These are phyloP conservation scores for Chloroclysta siterata DNA, from an alignment of 2,888 invertebrate species.

Conservation along the genomic window DNA sequence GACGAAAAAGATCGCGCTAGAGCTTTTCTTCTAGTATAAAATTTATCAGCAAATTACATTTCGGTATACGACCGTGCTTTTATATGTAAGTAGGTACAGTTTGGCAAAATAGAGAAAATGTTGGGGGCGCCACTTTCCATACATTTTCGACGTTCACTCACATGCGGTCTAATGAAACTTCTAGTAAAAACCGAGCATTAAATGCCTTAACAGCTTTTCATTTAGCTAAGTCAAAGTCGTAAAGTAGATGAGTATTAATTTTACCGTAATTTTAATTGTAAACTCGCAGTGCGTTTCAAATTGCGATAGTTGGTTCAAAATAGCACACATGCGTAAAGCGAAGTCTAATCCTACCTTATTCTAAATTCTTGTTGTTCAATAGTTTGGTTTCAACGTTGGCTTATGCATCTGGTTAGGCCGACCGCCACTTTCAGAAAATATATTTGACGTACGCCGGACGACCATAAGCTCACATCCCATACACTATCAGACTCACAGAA, in stretches of 20 bases:
- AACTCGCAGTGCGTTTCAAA: slow-evolving; percentile 38
- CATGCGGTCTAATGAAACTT: too few species aligned
- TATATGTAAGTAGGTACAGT: background rate
- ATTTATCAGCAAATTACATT: background rate
- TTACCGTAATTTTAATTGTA: slow-evolving; percentile 13
- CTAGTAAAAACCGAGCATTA: slow-evolving; percentile 43
- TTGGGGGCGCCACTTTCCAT: too few species aligned
- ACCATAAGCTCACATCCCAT: too few species aligned
- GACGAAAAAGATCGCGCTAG: too few species aligned
- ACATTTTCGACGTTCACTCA: too few species aligned
- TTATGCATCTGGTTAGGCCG: background rate
- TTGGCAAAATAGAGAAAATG: too few species aligned
- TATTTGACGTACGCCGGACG: too few species aligned
- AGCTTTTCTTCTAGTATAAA: background rate
- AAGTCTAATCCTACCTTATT: slow-evolving; percentile 32
- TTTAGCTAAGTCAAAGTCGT: background rate
- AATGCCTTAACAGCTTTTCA: slow-evolving; percentile 37
- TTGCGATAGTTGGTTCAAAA: slow-evolving; percentile 55
- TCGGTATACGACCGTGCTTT: background rate
- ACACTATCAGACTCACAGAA: too few species aligned
- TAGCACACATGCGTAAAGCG: slow-evolving; percentile 62
- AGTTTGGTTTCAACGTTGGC: background rate
- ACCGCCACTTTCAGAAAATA: too few species aligned
- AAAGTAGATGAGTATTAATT: background rate
- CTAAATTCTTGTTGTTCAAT: background rate